Conservation (phyloP, 2,113 vertebrate species). For the Otus sunia region DNA sequence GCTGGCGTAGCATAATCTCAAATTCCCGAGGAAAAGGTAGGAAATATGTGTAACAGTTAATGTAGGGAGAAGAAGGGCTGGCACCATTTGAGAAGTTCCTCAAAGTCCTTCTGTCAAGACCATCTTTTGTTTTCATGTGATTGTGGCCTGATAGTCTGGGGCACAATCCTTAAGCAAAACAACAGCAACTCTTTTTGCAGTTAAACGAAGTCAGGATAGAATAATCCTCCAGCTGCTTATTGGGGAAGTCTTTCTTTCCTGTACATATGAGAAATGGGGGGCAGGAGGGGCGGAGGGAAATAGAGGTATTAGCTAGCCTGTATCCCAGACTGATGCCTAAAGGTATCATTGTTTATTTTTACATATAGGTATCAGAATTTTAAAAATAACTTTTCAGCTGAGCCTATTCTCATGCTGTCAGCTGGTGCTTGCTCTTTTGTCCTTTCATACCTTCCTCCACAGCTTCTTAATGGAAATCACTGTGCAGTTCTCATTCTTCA, state of each 20-base stretch:
- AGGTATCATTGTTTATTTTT: background rate
- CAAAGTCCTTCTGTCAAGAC: background rate
- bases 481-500: background rate
- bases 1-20: background rate
- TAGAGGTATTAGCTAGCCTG: background rate
- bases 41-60: background rate
- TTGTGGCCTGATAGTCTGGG: background rate
- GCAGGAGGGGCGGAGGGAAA: too few relatives aligned
- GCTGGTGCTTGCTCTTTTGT: background rate
- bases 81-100: background rate
- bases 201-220: background rate
- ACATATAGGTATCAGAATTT: background rate
- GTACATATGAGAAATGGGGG: accelerated
- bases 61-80: background rate
- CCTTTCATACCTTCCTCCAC: background rate
- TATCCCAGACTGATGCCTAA: background rate
- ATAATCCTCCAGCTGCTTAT: background rate
- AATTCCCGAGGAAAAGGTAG: accelerated
- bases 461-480: background rate
- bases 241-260: background rate
- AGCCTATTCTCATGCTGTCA: background rate
- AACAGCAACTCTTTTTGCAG: background rate
- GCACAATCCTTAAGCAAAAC: background rate
- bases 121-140: background rate
- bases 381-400: background rate